These are phyloP conservation scores for Cerastis leucographa DNA, from an alignment of 2,888 invertebrate species.

Conservation along the genomic window DNA sequence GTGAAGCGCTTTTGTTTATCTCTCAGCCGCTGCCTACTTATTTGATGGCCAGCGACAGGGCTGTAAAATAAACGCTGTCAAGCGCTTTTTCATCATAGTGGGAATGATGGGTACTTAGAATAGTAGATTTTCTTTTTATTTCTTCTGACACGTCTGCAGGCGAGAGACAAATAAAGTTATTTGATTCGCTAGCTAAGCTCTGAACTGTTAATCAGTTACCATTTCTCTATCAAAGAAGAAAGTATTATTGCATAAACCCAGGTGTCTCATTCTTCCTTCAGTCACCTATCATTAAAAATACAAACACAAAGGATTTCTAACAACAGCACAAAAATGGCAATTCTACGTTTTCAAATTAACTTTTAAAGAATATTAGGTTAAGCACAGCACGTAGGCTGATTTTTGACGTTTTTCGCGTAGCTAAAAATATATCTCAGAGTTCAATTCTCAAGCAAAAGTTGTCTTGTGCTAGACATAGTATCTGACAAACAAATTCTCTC, in stretches of 20 bases:
- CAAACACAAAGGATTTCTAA: background rate
- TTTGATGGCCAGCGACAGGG: conserved; percentile 38
- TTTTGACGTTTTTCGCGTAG: background rate
- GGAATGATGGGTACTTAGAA: conserved; percentile 30
- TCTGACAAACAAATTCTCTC: background rate
- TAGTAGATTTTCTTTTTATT: conserved; percentile 35
- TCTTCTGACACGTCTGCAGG: background rate
- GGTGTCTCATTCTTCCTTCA: background rate
- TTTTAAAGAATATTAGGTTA: background rate
- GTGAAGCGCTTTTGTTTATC: conserved; percentile 56
- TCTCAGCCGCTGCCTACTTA: conserved; percentile 48
- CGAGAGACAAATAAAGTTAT: background rate
- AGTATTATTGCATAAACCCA: background rate
- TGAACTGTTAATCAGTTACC: background rate
- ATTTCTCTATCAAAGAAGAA: background rate
- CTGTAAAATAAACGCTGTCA: conserved; percentile 47
- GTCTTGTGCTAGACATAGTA: background rate
- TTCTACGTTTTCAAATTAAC: background rate
- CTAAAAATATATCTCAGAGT: background rate
- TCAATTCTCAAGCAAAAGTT: background rate
- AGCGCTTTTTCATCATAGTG: conserved; percentile 45
- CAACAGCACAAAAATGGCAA: background rate
- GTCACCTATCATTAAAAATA: background rate
- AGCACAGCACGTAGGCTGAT: background rate
- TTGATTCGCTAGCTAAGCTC: background rate